Base-by-base conservation (phyloP, 2,888 invertebrate species). In the Beris morrisii region DNA sequence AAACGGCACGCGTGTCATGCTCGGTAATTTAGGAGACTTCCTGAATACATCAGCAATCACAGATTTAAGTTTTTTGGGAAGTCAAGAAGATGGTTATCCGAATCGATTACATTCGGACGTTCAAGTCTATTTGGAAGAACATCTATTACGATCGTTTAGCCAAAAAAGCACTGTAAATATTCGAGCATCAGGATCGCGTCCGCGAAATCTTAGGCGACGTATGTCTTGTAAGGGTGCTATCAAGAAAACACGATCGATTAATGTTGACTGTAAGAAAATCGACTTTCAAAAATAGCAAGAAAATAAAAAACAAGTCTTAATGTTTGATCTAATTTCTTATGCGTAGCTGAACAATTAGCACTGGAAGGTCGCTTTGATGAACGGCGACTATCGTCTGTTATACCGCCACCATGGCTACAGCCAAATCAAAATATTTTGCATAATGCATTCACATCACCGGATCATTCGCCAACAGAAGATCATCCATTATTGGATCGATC, bases 1-100 rank as follows among this genome's bases (percentile, higher is more conserved):
- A 64, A 97, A 97, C 77, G 99, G 98, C n/a, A 97, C 98, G 0
- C 86, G 97, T 73, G 97, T 99, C 0, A 94, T 96, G 66, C 83
- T 99, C 68, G 97, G 98, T n/a, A 91, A 92, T 77, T 82, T 99
- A 38, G 91, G 90, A 70, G 97, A 98, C 72, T 99, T 99, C 79
- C 83, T 98, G 67, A 97, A 91, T 75, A 99, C 99, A 0, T 98
- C 98, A 3, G 98, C 97, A 70, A 93, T 99, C 55, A 97, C 97
- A 1, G 97, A 97, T 81, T 84, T 99, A 72, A 97, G 96, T 80
- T 98, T 97, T 78, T 83, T 98, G 72, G 94, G 94, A 28, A 94
- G 93, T 75, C 91, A 93, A 71, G 95, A 96, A 79, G 93, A 94
- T 72, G 95, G 95, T 31, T 88, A 92, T 78, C 95, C 95, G 9